These are phyloP conservation scores for Aphrocallistes beatrix DNA, from an alignment of 37 sponge, comb jelly and placozoan genomes.

Conservation along the genomic window DNA sequence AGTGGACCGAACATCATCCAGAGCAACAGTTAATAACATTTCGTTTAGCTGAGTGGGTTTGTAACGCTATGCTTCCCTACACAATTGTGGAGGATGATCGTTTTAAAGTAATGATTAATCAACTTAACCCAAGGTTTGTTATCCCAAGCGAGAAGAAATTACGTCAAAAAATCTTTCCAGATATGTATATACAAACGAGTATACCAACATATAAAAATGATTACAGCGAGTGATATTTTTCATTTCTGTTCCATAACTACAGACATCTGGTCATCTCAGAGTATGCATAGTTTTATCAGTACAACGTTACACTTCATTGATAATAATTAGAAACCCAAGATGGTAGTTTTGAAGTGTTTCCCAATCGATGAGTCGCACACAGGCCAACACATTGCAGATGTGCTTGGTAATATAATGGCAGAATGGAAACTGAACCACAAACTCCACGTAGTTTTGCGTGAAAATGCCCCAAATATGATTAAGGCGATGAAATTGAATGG, in stretches of 20 bases:
- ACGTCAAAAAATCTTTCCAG: not conserved
- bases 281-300: not conserved
- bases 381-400: not conserved
- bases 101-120: not conserved
- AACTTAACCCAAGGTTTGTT: not conserved
- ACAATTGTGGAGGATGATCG: not conserved
- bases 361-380: not conserved
- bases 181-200: not conserved
- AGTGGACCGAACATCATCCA: not conserved
- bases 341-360: not conserved
- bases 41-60: not conserved
- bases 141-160: not conserved
- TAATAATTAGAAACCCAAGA: not conserved
- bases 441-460: not conserved
- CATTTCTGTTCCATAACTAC: not conserved
- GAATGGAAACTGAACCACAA: not conserved
- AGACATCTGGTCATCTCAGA: not conserved
- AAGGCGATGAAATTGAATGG: not conserved
- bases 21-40: not conserved
- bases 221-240: not conserved
- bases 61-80: not conserved
- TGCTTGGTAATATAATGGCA: not conserved
- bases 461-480: not conserved
- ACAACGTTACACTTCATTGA: not conserved
- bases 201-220: not conserved